These are phyloP conservation scores for Dendrolimus kikuchii DNA, from an alignment of 1,140 invertebrate genomes.

Conservation along the genomic window DNA sequence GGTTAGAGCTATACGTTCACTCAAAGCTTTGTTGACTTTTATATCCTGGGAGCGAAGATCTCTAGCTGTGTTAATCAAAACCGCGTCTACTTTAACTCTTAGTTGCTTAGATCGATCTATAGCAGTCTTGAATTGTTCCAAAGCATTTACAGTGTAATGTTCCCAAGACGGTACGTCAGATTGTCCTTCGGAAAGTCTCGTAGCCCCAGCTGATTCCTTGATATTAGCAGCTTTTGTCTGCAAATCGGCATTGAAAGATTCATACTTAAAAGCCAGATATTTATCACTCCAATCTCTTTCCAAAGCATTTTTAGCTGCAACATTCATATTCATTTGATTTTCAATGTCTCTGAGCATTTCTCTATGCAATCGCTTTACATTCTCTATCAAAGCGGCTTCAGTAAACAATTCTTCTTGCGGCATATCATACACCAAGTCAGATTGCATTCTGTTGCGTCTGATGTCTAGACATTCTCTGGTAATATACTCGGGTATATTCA, in stretches of 20 bases:
- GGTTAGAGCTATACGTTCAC: constrained; percentile 75
- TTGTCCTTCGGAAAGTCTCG: constrained; percentile 79
- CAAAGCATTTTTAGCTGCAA: constrained; percentile 80
- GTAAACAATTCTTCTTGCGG: constrained; percentile 84
- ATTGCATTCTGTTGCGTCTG: constrained; percentile 80
- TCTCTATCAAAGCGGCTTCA: constrained; percentile 77
- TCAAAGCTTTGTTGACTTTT: constrained; percentile 77
- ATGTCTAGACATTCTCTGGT: constrained; percentile 80
- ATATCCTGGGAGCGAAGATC: constrained; percentile 82
- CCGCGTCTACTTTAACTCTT: constrained; percentile 74
- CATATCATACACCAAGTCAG: constrained; percentile 84
- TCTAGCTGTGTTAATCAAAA: constrained; percentile 76
- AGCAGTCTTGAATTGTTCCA: constrained; percentile 73
- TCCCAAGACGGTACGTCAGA: constrained; percentile 81
- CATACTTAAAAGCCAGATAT: constrained; percentile 83
- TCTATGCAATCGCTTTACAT: constrained; percentile 68
- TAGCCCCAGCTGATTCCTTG: constrained; percentile 80
- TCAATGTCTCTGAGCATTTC: constrained; percentile 78
- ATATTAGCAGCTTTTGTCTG: constrained; percentile 76
- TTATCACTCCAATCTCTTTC: constrained; percentile 93
- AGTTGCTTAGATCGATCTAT: constrained; percentile 73
- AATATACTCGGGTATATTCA: constrained; percentile 77
- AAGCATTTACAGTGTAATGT: constrained; percentile 75
- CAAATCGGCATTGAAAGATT: constrained; percentile 75
- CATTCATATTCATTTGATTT: constrained; percentile 80